Evolutionary conservation across 2,888 invertebrate genomes (phyloP), one percentile per base, ranked within the genome.

Genomic region (Hartigia nigra): DNA sequence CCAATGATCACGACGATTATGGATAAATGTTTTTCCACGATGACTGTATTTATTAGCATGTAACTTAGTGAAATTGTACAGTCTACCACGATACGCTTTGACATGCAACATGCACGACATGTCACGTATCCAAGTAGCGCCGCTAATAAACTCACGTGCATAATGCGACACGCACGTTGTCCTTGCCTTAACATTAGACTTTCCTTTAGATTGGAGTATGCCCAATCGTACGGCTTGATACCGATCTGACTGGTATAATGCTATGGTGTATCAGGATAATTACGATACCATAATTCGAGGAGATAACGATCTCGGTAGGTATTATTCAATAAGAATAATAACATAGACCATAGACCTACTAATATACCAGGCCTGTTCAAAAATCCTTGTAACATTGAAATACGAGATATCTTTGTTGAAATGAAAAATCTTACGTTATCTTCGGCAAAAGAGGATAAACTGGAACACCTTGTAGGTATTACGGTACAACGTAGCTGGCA

Each of bases 91-190:
- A 55, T 55, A 55, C 5, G 55, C 55, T 86, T 82, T 84, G 83
- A 86, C 87, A 85, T 84, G 87, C 87, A 86, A 86, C 35, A 35
- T 81, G 87, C 86, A 85, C 87, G 87, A 87, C 87, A 87, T 87
- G 87, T 87, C 87, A 82, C 82, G 84, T 81, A 81, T 77, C 69
- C 77, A 76, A 23, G 55, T 23, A 55, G 55, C 55, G 55, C 79
- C 76, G 78, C 79, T 85, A 85, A 85, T 85, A 84, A 82, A 84
- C 82, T 80, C 82, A 81, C 84, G 81, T 80, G 81, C 77, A 78
- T 77, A 78, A 78, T 72, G 72, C 32, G 72, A 72, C 72, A 72
- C 72, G 72, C 72, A 34, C 72, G 72, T 72, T 55, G 5, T 23
- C 55, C 55, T 55, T 9, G 55, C 55, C 2, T 55, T 55, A 55